These are phyloP conservation scores for Hypomesus transpacificus DNA, from an alignment of 2,113 vertebrate species.

Conservation along the genomic window DNA sequence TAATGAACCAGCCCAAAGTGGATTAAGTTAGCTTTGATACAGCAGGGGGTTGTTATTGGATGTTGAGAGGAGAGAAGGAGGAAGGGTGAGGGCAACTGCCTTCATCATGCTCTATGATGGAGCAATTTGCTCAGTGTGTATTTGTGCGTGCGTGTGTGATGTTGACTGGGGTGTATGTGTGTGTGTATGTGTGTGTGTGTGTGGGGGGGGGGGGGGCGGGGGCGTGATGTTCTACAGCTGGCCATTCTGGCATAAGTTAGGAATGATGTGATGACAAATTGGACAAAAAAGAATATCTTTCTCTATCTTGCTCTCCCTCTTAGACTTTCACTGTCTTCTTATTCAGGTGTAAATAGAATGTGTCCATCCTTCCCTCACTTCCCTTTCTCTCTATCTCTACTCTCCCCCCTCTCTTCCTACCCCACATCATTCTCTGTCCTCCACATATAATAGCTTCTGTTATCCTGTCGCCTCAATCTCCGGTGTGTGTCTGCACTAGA, in stretches of 20 bases:
- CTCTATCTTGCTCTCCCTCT: conserved; percentile 21
- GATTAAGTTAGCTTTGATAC: conserved; percentile 54
- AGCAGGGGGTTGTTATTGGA: conserved; percentile 27
- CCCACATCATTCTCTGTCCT: background rate
- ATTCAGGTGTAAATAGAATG: background rate
- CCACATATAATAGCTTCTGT: conserved; percentile 6
- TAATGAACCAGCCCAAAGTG: conserved; percentile 53
- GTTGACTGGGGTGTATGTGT: background rate
- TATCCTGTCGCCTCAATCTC: conserved; percentile 10
- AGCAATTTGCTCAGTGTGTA: background rate
- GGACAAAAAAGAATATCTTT: conserved; percentile 34
- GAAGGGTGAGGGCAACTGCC: background rate
- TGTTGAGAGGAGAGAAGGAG: conserved; percentile 19
- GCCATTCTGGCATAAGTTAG: too few relatives aligned
- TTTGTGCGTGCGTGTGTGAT: background rate
- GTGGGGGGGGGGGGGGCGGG: background rate
- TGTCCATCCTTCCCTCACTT: background rate
- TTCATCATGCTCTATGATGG: background rate
- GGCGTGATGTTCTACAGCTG: too few relatives aligned
- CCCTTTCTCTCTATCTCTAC: conserved; percentile 9
- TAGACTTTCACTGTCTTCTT: conserved; percentile 2
- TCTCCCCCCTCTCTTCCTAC: background rate
- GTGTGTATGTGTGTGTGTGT: conserved; percentile 2
- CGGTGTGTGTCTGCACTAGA: conserved; percentile 9
- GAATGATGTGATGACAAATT: background rate